Percentiles rank a stretch among this genome's conserved stretches.
These are phyloP conservation scores for Drosophila imparisetae DNA, from an alignment of 2,888 invertebrate species.

Conservation along the genomic window DNA sequence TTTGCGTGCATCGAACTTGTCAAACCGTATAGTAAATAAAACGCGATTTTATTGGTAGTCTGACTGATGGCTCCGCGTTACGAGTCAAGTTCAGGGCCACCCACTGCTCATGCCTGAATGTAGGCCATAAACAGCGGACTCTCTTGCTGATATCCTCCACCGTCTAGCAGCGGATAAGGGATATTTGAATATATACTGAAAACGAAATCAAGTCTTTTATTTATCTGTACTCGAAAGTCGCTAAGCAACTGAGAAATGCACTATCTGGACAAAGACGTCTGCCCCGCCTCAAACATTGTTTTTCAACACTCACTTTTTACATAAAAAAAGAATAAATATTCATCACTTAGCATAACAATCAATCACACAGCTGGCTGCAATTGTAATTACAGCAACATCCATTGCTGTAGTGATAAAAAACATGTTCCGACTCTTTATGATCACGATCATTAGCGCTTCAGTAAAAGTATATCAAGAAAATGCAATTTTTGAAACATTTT, in stretches of 20 bases:
- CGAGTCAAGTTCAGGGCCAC: constrained; percentile 62
- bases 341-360: too few species aligned
- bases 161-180: neutral
- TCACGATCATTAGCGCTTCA: too few species aligned
- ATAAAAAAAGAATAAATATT: too few species aligned
- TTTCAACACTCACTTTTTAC: too few species aligned
- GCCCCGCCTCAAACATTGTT: neutral
- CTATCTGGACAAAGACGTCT: neutral
- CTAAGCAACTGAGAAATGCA: neutral
- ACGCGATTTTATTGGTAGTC: constrained; percentile 13
- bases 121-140: neutral
- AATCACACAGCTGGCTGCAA: too few species aligned
- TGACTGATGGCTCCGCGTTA: constrained; percentile 18
- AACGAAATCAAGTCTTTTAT: neutral
- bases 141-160: neutral
- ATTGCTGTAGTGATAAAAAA: too few species aligned
- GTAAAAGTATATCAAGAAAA: too few species aligned
- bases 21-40: constrained; percentile 16
- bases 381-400: too few species aligned
- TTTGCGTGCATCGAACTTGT: constrained; percentile 49
- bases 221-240: neutral
- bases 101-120: neutral
- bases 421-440: too few species aligned
- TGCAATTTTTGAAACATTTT: too few species aligned
- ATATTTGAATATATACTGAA: neutral